phyloP scores from a whole-genome alignment of 2,113 vertebrate species.

The Dromiciops gliroides region DNA sequence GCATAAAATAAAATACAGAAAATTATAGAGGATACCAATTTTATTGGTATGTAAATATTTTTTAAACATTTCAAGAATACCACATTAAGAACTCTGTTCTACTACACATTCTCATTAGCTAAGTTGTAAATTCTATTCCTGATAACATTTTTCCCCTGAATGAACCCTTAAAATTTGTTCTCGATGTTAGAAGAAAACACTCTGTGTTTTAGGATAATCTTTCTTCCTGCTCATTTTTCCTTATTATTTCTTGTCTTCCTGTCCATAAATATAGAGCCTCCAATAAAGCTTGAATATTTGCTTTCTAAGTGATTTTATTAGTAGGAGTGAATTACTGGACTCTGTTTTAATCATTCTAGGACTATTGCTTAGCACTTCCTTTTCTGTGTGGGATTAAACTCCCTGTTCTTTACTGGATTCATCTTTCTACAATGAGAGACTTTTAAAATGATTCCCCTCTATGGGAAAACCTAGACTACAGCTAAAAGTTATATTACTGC shows the following conservation, averaged over 20 bases:
- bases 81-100: neutral
- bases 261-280: neutral
- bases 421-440: neutral
- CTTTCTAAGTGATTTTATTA: neutral
- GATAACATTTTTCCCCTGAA: neutral
- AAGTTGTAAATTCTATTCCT: neutral
- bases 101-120: neutral
- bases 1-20: neutral
- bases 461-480: neutral
- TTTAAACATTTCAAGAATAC: neutral
- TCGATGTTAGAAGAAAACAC: neutral
- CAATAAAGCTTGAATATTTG: neutral
- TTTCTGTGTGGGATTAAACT: neutral
- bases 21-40: neutral
- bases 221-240: neutral
- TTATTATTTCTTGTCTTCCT: neutral
- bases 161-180: neutral
- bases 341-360: neutral
- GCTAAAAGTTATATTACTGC: neutral
- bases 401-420: neutral
- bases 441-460: neutral
- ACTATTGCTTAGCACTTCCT: neutral
- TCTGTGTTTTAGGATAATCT: neutral
- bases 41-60: too few species aligned
- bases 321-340: neutral